Evolutionary conservation across 1,140 invertebrate genomes (phyloP), one percentile per base, ranked within the genome.

Genomic region (Hirudo medicinalis): DNA sequence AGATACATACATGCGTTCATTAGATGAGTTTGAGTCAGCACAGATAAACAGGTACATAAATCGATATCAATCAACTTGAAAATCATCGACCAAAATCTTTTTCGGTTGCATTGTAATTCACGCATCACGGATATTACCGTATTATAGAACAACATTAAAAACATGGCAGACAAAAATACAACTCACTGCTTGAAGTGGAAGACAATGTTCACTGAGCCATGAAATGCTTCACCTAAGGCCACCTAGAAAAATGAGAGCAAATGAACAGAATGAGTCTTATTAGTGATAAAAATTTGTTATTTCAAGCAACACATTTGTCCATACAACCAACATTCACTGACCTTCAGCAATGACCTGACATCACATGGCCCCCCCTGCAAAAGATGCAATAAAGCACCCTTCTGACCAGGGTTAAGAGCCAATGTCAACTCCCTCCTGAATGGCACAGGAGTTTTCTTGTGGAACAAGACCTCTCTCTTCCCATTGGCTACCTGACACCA

Each of bases 121-220:
- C 6, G 32, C n/a, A n/a, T n/a, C n/a, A n/a, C n/a, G n/a, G n/a
- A n/a, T n/a, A n/a, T n/a, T 36, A 36, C 32, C 32, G 32, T 36
- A 6, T 36, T 36, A 6, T 36, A 6, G 32, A 2, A 36, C 32
- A 6, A n/a, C 32, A 36, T 3, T 2, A 36, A 36, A 6, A 36
- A 6, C 32, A n/a, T n/a, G 32, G 32, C 6, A 36, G 6, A 36
- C 57, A 6, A 63, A 19, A 22, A 63, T 8, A 22, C 9, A 20
- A 32, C 57, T 63, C 29, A 63, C 57, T 63, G 57, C 19, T 63
- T 63, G 19, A 63, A 63, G 15, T 63, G 57, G 20, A 63, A 63
- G 57, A 63, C 20, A 11, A 63, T 15, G 29, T n/a, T 32, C 8
- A 63, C 20, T 63, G 15, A 25, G 13, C 57, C 57, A 1, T 63